phyloP scores from a whole-genome alignment of 2,888 invertebrate species.

The Amblyteles armatorius region DNA sequence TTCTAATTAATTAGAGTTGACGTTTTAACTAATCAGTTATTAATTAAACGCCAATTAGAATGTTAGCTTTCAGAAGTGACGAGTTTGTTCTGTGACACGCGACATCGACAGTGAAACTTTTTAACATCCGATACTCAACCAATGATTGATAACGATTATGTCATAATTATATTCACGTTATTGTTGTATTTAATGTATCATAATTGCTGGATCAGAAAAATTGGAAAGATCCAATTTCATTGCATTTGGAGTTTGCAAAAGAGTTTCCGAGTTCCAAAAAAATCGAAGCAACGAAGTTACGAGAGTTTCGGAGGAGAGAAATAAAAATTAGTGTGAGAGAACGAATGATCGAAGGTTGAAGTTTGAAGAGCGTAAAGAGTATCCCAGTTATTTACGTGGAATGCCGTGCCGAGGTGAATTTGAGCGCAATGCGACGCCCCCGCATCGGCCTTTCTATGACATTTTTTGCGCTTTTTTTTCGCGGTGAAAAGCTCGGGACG shows the following conservation, averaged over 20 bases:
- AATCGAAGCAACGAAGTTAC: no score
- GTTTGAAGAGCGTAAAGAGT: neutral
- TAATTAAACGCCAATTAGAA: neutral
- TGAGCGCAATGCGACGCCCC: slow-evolving; percentile 11
- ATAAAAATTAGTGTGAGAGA: neutral
- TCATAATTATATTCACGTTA: no score
- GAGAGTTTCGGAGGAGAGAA: neutral
- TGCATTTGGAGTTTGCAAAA: neutral
- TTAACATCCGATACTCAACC: neutral
- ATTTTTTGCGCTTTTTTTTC: slow-evolving; percentile 22
- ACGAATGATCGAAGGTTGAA: neutral
- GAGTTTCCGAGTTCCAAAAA: neutral
- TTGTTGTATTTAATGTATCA: no score
- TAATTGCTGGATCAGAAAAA: neutral
- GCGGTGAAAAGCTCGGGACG: neutral
- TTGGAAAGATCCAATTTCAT: neutral
- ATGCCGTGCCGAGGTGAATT: neutral
- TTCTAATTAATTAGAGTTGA: neutral
- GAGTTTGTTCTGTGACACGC: neutral
- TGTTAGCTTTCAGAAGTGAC: neutral
- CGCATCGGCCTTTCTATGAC: neutral
- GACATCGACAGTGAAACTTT: neutral
- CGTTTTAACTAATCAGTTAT: neutral
- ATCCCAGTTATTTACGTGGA: neutral
- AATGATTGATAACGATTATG: neutral